Conservation (phyloP, 2,113 vertebrate genomes). For the Agelaius tricolor region DNA sequence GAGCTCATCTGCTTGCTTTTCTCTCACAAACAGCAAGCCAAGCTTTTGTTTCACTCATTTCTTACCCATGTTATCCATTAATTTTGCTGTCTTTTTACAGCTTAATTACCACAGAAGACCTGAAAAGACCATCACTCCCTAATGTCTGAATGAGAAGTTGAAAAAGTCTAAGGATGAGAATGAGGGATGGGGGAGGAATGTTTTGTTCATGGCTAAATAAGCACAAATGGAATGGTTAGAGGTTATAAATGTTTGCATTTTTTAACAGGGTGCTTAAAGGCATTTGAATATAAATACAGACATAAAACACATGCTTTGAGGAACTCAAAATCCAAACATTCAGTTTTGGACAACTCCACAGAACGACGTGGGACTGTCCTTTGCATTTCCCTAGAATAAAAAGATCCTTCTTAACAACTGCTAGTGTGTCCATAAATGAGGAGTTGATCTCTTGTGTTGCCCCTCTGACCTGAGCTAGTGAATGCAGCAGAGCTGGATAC, state of each 20-base stretch:
- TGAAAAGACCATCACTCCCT: not conserved
- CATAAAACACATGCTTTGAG: not conserved
- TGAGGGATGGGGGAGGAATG: not conserved
- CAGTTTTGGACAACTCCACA: not conserved
- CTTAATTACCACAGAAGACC: not conserved
- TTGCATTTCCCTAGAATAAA: not conserved
- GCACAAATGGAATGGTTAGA: not conserved
- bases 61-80: not conserved
- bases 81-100: not conserved
- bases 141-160: not conserved
- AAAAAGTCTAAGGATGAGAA: not conserved
- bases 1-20: not conserved
- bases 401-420: not conserved
- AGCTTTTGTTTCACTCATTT: not conserved
- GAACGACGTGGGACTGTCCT: accelerated
- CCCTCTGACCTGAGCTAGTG: not conserved
- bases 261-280: not conserved
- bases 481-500: not conserved
- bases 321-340: not conserved
- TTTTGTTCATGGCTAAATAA: not conserved
- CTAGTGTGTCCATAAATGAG: not conserved
- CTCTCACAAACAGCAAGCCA: not conserved
- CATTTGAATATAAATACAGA: not conserved
- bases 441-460: not conserved
- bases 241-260: not conserved